Evolutionary conservation across 2,113 vertebrate genomes (phyloP).

Genomic region (Perca flavescens): DNA sequence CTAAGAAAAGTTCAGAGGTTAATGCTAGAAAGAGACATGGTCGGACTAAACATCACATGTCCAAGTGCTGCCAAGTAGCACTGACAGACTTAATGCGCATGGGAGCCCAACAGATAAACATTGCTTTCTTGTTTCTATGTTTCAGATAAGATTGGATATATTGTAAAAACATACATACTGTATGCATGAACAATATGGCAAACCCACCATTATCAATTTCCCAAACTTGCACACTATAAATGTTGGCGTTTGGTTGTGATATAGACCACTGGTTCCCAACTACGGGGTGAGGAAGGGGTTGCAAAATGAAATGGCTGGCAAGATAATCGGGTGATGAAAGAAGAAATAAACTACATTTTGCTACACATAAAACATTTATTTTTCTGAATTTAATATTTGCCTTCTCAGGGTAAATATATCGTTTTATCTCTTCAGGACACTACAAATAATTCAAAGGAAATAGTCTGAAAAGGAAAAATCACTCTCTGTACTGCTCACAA

Average conservation of each 20-base stretch:
- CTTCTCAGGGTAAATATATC: neutral
- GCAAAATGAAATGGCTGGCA: neutral
- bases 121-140: neutral
- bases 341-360: neutral
- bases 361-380: neutral
- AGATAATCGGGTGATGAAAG: neutral
- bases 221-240: neutral
- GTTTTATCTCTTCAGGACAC: neutral
- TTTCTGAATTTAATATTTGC: neutral
- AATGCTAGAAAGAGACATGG: neutral
- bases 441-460: neutral
- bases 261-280: neutral
- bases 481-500: neutral
- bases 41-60: neutral
- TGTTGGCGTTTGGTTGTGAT: neutral
- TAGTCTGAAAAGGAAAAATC: neutral
- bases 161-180: neutral
- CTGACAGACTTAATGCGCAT: neutral
- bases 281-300: neutral
- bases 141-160: neutral
- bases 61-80: neutral
- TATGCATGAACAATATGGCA: neutral
- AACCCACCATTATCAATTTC: neutral
- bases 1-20: slow-evolving; percentile 9
- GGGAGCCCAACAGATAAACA: neutral